phyloP scores from a whole-genome alignment of 2,888 invertebrate genomes.

The Apodemia zela region DNA sequence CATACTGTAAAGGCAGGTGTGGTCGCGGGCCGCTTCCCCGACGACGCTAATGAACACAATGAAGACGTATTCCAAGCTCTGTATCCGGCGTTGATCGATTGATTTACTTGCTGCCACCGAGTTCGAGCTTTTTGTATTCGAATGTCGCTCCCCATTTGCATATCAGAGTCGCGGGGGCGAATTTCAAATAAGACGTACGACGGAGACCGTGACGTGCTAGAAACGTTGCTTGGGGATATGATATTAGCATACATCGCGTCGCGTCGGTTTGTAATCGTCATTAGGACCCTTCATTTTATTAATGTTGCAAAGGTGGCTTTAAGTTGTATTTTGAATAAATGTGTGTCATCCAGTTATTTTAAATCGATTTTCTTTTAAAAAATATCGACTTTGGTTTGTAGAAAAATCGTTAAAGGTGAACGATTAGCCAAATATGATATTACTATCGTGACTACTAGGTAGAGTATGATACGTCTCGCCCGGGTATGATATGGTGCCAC shows the following conservation, averaged over 20 bases:
- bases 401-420: too few relatives aligned
- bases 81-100: slow-evolving; percentile 81
- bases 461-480: too few relatives aligned
- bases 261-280: slow-evolving; percentile 18
- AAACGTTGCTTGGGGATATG: slow-evolving; percentile 26
- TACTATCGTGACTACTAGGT: too few relatives aligned
- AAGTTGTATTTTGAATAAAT: neutral
- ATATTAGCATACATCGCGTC: slow-evolving; percentile 23
- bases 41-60: slow-evolving; percentile 79
- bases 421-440: too few relatives aligned
- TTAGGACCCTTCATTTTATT: slow-evolving; percentile 13
- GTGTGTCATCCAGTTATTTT: too few relatives aligned
- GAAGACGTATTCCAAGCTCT: slow-evolving; percentile 75
- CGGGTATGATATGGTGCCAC: too few relatives aligned
- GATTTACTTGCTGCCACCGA: slow-evolving; percentile 79
- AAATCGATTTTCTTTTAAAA: too few relatives aligned
- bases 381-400: too few relatives aligned
- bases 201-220: slow-evolving; percentile 25
- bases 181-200: slow-evolving; percentile 59
- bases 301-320: neutral
- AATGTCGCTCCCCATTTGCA: slow-evolving; percentile 75
- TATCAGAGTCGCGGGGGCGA: slow-evolving; percentile 69
- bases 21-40: slow-evolving; percentile 41
- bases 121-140: slow-evolving; percentile 79
- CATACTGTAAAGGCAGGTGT: slow-evolving; percentile 66